Evolutionary conservation across 2,888 invertebrate species (phyloP).

Genomic region (Lordiphosa andalusiaca): DNA sequence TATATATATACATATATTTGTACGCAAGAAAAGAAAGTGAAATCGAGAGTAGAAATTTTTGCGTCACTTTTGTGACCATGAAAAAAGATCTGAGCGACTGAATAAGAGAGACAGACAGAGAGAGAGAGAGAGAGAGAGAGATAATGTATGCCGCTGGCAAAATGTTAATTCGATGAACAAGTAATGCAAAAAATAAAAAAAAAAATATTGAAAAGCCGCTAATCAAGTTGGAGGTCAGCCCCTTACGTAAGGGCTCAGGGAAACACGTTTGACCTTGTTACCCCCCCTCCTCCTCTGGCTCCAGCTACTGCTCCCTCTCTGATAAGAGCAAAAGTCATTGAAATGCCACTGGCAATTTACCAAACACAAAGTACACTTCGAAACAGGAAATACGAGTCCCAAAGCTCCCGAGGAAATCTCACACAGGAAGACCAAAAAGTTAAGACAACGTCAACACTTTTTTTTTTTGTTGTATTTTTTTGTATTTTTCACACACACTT

Average conservation of each 20-base stretch:
- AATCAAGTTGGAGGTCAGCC: slow-evolving; percentile 72
- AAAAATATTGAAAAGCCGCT: slow-evolving; percentile 30
- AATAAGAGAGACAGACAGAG: background rate
- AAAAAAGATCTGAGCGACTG: slow-evolving; percentile 28
- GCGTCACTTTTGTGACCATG: slow-evolving; percentile 9
- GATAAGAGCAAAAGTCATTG: slow-evolving; percentile 68
- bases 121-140: slow-evolving; percentile 7
- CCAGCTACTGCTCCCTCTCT: slow-evolving; percentile 13
- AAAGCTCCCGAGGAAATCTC: slow-evolving; percentile 1
- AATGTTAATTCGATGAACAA: slow-evolving; percentile 63
- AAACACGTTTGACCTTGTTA: slow-evolving; percentile 44
- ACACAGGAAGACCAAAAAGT: slow-evolving; percentile 12
- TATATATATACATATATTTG: background rate
- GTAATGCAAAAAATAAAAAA: slow-evolving; percentile 37
- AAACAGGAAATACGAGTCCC: slow-evolving; percentile 61
- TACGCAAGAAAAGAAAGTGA: slow-evolving; percentile 50
- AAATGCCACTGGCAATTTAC: slow-evolving; percentile 58
- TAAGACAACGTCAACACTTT: slow-evolving; percentile 59
- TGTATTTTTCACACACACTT: slow-evolving; percentile 39
- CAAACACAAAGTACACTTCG: slow-evolving; percentile 43
- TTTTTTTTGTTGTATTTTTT: no score
- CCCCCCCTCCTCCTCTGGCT: background rate
- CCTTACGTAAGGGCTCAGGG: slow-evolving; percentile 53
- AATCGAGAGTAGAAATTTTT: slow-evolving; percentile 56
- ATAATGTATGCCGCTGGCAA: slow-evolving; percentile 45